Conservation (phyloP, 1,140 invertebrate species). For the Popillia japonica region DNA sequence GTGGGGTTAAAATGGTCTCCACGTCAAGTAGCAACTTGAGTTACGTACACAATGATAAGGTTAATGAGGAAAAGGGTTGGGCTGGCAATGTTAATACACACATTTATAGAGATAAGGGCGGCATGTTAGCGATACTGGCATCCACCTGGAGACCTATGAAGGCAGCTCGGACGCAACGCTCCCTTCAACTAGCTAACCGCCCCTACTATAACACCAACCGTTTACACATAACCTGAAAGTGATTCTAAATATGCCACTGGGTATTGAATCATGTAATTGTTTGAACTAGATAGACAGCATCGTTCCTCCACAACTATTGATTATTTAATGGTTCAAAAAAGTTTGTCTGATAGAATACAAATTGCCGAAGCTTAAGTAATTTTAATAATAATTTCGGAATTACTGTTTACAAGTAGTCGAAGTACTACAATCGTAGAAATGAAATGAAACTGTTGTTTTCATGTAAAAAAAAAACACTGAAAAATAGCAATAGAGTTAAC, state of each 20-base stretch:
- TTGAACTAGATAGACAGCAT: no score
- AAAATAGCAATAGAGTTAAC: no score
- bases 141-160: constrained; percentile 37
- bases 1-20: constrained; percentile 19
- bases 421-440: no score
- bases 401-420: no score
- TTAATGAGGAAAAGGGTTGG: constrained; percentile 41
- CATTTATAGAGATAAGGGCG: constrained; percentile 38
- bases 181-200: neutral
- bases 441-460: no score
- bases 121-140: constrained; percentile 18
- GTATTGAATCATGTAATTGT: neutral
- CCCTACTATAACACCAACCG: neutral
- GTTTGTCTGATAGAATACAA: no score
- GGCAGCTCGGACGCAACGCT: neutral
- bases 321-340: no score
- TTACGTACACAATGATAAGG: constrained; percentile 42
- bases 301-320: no score
- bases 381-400: no score
- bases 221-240: neutral
- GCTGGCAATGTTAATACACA: constrained; percentile 39
- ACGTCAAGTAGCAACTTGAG: constrained; percentile 39
- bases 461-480: no score
- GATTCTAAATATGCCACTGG: neutral
- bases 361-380: no score